These are phyloP conservation scores for Glyptemys insculpta DNA, from an alignment of 2,797 vertebrate species.

Conservation along the genomic window DNA sequence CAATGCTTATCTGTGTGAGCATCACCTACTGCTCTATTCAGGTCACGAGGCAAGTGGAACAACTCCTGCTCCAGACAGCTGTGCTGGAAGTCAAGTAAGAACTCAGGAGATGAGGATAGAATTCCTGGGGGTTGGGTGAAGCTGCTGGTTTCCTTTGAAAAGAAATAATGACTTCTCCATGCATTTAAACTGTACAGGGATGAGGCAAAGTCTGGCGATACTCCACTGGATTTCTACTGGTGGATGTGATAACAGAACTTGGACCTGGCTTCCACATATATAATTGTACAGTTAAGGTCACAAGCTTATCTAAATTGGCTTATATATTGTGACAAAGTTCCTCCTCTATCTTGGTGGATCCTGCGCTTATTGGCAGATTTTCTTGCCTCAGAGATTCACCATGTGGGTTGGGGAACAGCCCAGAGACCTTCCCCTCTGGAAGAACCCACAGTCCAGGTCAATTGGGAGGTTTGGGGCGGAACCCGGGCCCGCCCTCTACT, in stretches of 20 bases:
- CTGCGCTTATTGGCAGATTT: too few species aligned
- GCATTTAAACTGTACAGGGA: neutral
- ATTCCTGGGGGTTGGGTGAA: neutral
- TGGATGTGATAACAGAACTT: conserved; percentile 1
- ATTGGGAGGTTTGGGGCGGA: too few species aligned
- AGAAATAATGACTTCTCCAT: neutral
- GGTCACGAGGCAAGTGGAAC: neutral
- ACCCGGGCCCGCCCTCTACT: too few species aligned
- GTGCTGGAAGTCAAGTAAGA: neutral
- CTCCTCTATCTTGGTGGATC: too few species aligned
- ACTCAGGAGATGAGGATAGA: neutral
- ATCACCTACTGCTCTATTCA: neutral
- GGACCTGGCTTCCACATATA: conserved; percentile 14
- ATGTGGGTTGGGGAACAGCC: too few species aligned
- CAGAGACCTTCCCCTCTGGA: too few species aligned
- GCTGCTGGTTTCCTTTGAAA: neutral
- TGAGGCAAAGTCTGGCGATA: accelerated
- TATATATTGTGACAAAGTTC: neutral
- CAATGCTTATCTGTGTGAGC: accelerated
- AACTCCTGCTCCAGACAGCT: neutral
- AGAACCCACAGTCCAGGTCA: too few species aligned
- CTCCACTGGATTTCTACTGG: neutral
- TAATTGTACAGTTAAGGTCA: conserved; percentile 25
- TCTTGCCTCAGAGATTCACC: too few species aligned
- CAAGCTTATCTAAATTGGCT: neutral